Base-by-base conservation (phyloP, 2,888 invertebrate genomes). In the Phyllotreta striolata region DNA sequence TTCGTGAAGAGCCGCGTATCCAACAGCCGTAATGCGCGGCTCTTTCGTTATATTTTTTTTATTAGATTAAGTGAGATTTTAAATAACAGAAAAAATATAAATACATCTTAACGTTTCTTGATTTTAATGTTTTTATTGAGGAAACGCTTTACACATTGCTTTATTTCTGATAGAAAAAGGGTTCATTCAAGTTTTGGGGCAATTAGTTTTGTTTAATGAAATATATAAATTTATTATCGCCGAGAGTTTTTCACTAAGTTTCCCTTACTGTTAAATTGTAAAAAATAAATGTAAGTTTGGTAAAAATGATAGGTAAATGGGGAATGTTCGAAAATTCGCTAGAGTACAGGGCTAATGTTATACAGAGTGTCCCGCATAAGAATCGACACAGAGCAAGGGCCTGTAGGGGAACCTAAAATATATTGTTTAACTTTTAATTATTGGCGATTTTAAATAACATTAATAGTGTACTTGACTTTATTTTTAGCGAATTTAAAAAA, bases 11-110 rank as follows among this genome's bases (percentile, higher is more conserved):
- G 8, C 10, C 12, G 9, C 14, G 56, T 44, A 44, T 56, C n/a
- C 10, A 55, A 40, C 34, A 40, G 12, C 12, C 24, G 24, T 40
- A 55, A n/a, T 55, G 40, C 55, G 6, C 12, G 13, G 10, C 52
- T 56, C 37, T 56, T 43, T 46, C 9, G 35, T 44, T 56, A 44
- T 56, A 56, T 24, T 24, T 44, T 56, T n/a, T 55, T 56, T 56
- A 56, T 44, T 56, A 56, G 44, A n/a, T 35, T 56, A 58, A 49
- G 49, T 58, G 51, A 49, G 51, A 58, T 58, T 58, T 38, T 14
- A 52, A 38, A 39, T 39, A 38, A 47, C 40, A 49, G 41, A 49
- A 49, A 58, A 58, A 41, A 46, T 47, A 39, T 47, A 40, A 58
- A 58, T 58, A 49, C 41, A 49, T 56, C 10, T 7, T 39, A 49